phyloP scores from a whole-genome alignment of 2,888 invertebrate genomes.

The Sminthurides aquaticus region DNA sequence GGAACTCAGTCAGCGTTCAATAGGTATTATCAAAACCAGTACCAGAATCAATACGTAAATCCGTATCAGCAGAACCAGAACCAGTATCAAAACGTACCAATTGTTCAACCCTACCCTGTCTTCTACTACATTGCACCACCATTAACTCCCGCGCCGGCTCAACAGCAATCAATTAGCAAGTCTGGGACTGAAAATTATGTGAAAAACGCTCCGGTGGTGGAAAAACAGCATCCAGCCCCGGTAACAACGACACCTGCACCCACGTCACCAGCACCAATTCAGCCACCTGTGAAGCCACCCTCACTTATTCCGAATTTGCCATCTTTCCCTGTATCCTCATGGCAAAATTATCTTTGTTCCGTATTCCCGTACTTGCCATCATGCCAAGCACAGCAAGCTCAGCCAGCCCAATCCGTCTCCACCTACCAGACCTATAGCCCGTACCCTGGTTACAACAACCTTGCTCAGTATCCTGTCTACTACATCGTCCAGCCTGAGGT shows the following conservation, averaged over 20 bases:
- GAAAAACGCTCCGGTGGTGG: too few relatives aligned
- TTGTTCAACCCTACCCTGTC: neutral
- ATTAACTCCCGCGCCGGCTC: neutral
- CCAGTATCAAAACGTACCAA: too few relatives aligned
- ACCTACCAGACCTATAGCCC: conserved; percentile 8
- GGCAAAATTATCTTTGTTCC: conserved; percentile 18
- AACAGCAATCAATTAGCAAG: neutral
- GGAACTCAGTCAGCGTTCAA: too few relatives aligned
- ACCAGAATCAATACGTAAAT: too few relatives aligned
- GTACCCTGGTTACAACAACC: conserved; percentile 12
- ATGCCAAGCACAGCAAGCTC: conserved; percentile 13
- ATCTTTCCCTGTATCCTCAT: conserved; percentile 1
- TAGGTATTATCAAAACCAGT: too few relatives aligned
- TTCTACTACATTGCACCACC: conserved; percentile 1
- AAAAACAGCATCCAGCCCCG: too few relatives aligned
- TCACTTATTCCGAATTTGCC: neutral
- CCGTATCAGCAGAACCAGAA: too few relatives aligned
- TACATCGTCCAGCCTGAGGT: conserved; percentile 20
- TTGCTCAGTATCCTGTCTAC: conserved; percentile 21
- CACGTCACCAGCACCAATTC: too few relatives aligned
- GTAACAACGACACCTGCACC: too few relatives aligned
- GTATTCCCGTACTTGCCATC: conserved; percentile 16
- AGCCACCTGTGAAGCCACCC: neutral
- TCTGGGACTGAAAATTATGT: too few relatives aligned
- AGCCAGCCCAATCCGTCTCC: neutral